Conservation (phyloP, 2,113 vertebrate genomes). For the Stegostoma tigrinum region DNA sequence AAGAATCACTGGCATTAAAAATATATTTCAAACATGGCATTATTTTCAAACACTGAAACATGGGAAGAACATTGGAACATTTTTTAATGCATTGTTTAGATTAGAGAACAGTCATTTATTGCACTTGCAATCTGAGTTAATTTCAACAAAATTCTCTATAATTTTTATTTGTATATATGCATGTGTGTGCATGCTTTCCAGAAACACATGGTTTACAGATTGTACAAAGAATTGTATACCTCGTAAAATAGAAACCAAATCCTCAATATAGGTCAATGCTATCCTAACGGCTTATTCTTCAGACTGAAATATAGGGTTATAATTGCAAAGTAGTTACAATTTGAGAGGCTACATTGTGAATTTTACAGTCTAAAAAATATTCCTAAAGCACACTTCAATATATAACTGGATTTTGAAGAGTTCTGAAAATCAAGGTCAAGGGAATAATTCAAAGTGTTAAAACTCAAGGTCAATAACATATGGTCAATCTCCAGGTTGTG, state of each 20-base stretch:
- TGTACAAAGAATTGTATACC: background rate
- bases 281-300: background rate
- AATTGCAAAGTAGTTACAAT: background rate
- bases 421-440: constrained; percentile 13
- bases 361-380: background rate
- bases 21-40: background rate
- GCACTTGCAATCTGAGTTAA: background rate
- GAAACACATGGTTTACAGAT: background rate
- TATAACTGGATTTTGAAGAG: background rate
- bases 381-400: background rate
- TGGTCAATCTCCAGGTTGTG: background rate
- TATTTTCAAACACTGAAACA: background rate
- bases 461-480: background rate
- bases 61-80: background rate
- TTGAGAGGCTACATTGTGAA: background rate
- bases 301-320: too few relatives aligned
- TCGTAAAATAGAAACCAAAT: background rate
- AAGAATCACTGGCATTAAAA: background rate
- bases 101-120: background rate
- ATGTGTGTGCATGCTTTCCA: background rate
- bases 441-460: background rate
- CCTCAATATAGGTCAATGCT: background rate
- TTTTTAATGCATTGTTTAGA: background rate
- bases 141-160: background rate
- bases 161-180: background rate